A percentile compares a stretch with the other conserved stretches of the same genome.
Conservation (phyloP, 1,140 invertebrate genomes). For the Hestina assimilis region DNA sequence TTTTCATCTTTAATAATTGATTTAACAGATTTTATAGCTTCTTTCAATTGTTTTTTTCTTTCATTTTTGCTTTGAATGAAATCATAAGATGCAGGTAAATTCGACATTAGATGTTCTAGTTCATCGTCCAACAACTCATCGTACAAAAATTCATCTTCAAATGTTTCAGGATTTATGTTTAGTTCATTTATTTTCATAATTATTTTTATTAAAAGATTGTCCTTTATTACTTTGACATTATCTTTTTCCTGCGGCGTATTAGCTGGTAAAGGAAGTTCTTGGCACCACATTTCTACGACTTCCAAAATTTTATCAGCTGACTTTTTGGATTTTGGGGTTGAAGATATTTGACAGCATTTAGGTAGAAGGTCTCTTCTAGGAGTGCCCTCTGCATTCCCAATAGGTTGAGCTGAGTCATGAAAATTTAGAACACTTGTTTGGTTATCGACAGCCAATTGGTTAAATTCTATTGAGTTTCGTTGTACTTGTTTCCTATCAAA, state of each 20-base stretch:
- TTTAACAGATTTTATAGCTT: constrained; percentile 36
- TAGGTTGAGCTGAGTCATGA: constrained; percentile 31
- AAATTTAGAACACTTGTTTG: constrained; percentile 9
- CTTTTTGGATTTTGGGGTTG: constrained; percentile 19
- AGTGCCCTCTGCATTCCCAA: no score
- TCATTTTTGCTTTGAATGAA: constrained; percentile 27
- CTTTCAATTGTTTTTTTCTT: constrained; percentile 33
- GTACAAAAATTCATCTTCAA: constrained; percentile 38
- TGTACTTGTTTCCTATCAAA: constrained; percentile 28
- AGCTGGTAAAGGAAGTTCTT: constrained; percentile 28
- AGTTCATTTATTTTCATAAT: constrained; percentile 49
- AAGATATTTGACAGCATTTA: constrained; percentile 7
- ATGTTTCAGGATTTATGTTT: constrained; percentile 39
- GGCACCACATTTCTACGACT: constrained; percentile 42
- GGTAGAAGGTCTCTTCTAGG: no score
- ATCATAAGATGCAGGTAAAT: constrained; percentile 25
- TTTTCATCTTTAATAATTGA: constrained; percentile 38
- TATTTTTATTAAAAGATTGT: constrained; percentile 37
- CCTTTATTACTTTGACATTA: constrained; percentile 29
- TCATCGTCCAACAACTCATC: constrained; percentile 36
- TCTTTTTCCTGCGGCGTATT: constrained; percentile 22
- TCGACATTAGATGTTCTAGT: constrained; percentile 32
- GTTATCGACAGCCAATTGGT: not conserved
- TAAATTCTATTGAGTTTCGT: not conserved
- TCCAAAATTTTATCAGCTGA: constrained; percentile 36